Evolutionary conservation across 2,113 vertebrate species (phyloP), one percentile per base, ranked within the genome.

Genomic region (Condylura cristata): DNA sequence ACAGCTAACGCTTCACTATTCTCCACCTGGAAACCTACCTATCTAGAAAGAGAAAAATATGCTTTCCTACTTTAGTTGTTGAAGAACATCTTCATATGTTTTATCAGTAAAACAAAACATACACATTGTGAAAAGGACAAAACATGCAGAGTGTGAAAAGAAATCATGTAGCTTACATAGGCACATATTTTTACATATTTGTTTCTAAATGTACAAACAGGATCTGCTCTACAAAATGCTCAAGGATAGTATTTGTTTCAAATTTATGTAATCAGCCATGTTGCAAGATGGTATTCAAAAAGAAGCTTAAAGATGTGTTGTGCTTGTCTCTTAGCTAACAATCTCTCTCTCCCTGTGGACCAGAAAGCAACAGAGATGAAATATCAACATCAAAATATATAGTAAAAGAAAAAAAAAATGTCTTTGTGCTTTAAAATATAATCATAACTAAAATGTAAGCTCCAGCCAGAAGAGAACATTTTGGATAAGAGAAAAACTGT

Each of bases 181-280:
- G 61, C 89, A 96, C 95, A 96, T 96, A 95, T 95, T 97, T 97
- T 96, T 96, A 95, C 95, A 97, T 97, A 96, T 96, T 97, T 97
- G 92, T 96, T 95, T 96, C 95, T 89, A 95, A 97, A 94, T 96
- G 95, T 94, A 96, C 95, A 97, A 97, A 97, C 95, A 97, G 96
- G 97, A 95, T 97, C 95, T 97, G 97, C 93, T 97, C 86, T 84
- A 89, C 96, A 97, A 95, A 97, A 97, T 96, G 97, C 95, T 97
- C 60, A 68, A 91, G 93, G 80, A 93, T 68, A 83, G 65, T 93
- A 96, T 95, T 96, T 97, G 63, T 94, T 96, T 97, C 87, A 97
- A 96, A 87, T 96, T 96, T 96, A 95, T 95, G 71, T 94, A 96
- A 90, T 91, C 96, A 97, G 76, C 84, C 88, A 95, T 91, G 87